Base-by-base conservation (phyloP, 2,113 vertebrate genomes). In the Chauna torquata region DNA sequence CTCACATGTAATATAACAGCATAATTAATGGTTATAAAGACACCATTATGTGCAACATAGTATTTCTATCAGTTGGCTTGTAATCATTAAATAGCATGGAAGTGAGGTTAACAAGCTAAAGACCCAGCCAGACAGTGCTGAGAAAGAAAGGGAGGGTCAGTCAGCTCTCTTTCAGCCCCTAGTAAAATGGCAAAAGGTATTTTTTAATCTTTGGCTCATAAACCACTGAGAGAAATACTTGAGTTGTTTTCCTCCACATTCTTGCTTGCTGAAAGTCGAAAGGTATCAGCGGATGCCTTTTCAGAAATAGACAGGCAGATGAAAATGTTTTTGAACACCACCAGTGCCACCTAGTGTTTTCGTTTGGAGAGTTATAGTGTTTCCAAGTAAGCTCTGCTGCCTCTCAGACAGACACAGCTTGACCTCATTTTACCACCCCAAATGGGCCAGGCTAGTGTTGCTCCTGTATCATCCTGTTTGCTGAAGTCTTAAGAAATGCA, bases 281-380 rank as follows among this genome's bases (percentile, higher is more conserved):
- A 95, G 58, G 72, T 25, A 82, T 30, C 42, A 12, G 28, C 24
- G 25, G 82, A 45, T 77, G 59, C 65, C 30, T 59, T 71, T 80
- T 86, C 91, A 65, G 59, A 38, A 86, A 24, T 3, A 1, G 10
- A 32, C 36, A 47, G 23, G 17, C 44, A 30, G 22, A 4, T 7
- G 42, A 22, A 50, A 55, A 47, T 2, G 13, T 18, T 70, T 98
- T 57, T 82, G 77, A 93, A 97, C 77, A 34, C 85, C 98, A 88
- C 91, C 95, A 98, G 87, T 97, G 98, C 98, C 97, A 98, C 95
- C 98, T 98, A 97, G 95, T 61, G 98, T 55, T 79, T 25, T 7
- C 28, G 16, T n/a, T n/a, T 6, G 70, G 70, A 38, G 89, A 71
- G 8, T 3, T 10, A 15, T 0, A 2, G 18, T 0, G 9, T 9